Conservation (phyloP, 1,140 invertebrate species). For the Bombus breviceps region DNA sequence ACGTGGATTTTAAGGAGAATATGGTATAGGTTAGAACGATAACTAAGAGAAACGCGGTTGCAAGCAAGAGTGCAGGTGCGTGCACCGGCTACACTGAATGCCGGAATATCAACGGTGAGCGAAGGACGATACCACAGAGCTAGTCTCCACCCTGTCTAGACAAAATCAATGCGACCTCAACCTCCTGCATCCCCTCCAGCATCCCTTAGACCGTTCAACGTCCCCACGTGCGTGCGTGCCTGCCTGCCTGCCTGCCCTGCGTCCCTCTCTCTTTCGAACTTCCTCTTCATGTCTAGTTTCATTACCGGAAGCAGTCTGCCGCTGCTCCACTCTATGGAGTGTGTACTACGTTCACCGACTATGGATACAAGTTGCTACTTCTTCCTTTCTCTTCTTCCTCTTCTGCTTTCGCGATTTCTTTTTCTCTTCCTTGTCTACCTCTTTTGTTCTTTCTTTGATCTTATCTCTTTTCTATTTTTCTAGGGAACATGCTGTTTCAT, state of each 20-base stretch:
- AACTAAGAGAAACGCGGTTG: background rate
- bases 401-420: background rate
- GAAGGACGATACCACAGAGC: slow-evolving; percentile 69
- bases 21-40: too few species aligned
- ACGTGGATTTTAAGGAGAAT: background rate
- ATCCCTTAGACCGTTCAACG: slow-evolving; percentile 59
- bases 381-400: background rate
- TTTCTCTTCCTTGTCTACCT: too few species aligned
- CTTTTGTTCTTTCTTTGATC: background rate
- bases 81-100: slow-evolving; percentile 37
- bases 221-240: slow-evolving; percentile 48
- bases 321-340: slow-evolving; percentile 16
- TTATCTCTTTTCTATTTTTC: background rate
- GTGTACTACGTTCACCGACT: slow-evolving; percentile 33
- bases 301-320: slow-evolving; percentile 56
- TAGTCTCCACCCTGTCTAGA: slow-evolving; percentile 81
- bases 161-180: slow-evolving; percentile 81
- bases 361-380: slow-evolving; percentile 26
- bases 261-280: slow-evolving; percentile 40
- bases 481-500: background rate
- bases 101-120: slow-evolving; percentile 54
- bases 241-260: slow-evolving; percentile 1
- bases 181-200: slow-evolving; percentile 64
- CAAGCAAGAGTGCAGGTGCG: slow-evolving; percentile 22
- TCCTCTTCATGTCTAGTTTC: slow-evolving; percentile 48